Base-by-base conservation (phyloP, 2,888 invertebrate species). In the Carterocephalus palaemon region DNA sequence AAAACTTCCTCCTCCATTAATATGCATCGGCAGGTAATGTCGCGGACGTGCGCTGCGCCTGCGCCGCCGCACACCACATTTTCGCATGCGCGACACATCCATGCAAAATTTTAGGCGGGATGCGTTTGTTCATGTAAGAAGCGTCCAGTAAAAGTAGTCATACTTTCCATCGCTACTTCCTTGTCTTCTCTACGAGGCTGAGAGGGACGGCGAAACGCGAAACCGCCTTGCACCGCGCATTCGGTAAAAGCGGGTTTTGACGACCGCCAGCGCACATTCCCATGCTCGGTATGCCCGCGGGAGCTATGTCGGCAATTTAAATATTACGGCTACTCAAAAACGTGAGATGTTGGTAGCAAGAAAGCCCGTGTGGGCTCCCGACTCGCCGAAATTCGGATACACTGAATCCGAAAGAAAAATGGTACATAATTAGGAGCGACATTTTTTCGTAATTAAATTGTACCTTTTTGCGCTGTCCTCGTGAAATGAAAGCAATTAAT, bases 101-200 rank as follows among this genome's bases (percentile, higher is more conserved):
- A 81, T 84, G 85, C 85, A 79, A 83, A 86, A 85, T 85, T 85
- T 85, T 84, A 82, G 85, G 84, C 77, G 80, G 85, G 83, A 85
- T 84, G 84, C 84, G 82, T 74, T 79, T 69, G 69, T 66, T 70
- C 70, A 75, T 71, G 71, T 75, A 75, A 80, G 69, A 63, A 62
- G 58, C 62, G 63, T 62, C 67, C 75, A 77, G 77, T 70, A 74
- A 77, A 78, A 77, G 76, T 64, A 64, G 65, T 59, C 63, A 69
- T 67, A 72, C 76, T 80, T 79, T 77, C 74, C 70, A 74, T 70
- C 60, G 49, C 57, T 61, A 65, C 67, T 66, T 78, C 78, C 76
- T 78, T 79, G 77, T 80, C 75, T 60, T 54, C 57, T 57, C 64
- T 56, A 54, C 64, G 59, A 50, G 82, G 74, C 73, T 79, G 83